These are phyloP conservation scores for Micrasema longulum DNA, from an alignment of 1,140 invertebrate species.

Conservation along the genomic window DNA sequence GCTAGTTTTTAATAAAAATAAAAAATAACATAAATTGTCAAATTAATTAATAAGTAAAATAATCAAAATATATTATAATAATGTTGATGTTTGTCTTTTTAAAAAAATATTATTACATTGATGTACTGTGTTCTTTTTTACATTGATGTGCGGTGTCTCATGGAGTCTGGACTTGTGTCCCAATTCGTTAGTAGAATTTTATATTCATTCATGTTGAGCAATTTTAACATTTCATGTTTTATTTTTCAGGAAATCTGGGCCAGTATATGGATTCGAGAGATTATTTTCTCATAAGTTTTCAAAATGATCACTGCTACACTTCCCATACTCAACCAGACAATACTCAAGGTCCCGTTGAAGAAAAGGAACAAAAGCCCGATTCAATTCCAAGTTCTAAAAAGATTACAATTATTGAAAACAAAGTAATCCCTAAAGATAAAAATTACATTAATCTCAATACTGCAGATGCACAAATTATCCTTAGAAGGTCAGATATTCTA, in stretches of 20 bases:
- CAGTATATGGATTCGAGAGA: constrained; percentile 55
- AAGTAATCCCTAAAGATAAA: constrained; percentile 66
- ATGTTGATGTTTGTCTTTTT: not conserved
- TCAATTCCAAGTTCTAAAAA: constrained; percentile 58
- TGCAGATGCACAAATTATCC: constrained; percentile 59
- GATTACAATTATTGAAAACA: constrained; percentile 66
- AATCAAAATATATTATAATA: not conserved
- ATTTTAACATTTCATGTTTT: not conserved
- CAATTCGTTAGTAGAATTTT: not conserved
- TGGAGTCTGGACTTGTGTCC: too few relatives aligned
- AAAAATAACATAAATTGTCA: not conserved
- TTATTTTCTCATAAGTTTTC: constrained; percentile 67
- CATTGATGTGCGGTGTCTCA: too few relatives aligned
- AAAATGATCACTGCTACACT: constrained; percentile 78
- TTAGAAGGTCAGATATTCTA: constrained; percentile 63
- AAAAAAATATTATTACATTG: not conserved
- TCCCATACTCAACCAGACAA: constrained; percentile 66
- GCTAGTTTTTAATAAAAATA: too few relatives aligned
- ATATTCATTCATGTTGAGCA: not conserved
- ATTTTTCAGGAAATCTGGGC: not conserved
- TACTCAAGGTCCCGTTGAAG: constrained; percentile 8
- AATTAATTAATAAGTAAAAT: not conserved
- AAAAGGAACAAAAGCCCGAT: constrained; percentile 17
- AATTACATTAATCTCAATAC: constrained; percentile 61
- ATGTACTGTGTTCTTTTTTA: too few relatives aligned